Percentiles rank a stretch among this genome's conserved stretches.
Conservation (phyloP, 2,797 vertebrate genomes). For the Taeniopygia guttata region DNA sequence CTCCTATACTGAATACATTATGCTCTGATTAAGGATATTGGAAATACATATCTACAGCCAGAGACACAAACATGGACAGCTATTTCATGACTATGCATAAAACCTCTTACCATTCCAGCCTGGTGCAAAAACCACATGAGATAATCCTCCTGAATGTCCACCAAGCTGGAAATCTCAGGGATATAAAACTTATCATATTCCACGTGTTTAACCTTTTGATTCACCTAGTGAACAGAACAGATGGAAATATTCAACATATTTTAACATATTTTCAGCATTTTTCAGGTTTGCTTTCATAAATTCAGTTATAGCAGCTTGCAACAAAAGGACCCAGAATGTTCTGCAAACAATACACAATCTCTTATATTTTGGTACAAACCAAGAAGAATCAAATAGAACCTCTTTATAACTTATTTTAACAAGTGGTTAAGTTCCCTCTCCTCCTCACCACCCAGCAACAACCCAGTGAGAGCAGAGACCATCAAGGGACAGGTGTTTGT, state of each 20-base stretch:
- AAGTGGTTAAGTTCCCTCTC: not conserved
- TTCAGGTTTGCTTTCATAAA: not conserved
- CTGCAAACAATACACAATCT: not conserved
- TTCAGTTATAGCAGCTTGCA: not conserved
- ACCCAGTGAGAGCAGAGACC: not conserved
- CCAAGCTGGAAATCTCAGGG: slow-evolving; percentile 90
- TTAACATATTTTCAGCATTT: not conserved
- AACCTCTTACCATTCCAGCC: slow-evolving; percentile 88
- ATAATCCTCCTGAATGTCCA: slow-evolving; percentile 99
- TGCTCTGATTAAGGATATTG: not conserved
- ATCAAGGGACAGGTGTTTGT: not conserved
- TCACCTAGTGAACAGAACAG: slow-evolving; percentile 80
- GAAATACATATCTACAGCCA: not conserved
- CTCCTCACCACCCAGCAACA: not conserved
- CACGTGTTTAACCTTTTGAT: slow-evolving; percentile 89
- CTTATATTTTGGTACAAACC: not conserved
- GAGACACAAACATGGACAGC: not conserved
- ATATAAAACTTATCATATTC: slow-evolving; percentile 95
- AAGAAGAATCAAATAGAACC: not conserved
- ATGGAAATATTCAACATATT: not conserved
- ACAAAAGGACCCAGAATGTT: not conserved
- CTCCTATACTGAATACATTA: not conserved
- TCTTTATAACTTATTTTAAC: not conserved
- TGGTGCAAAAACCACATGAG: slow-evolving; percentile 97
- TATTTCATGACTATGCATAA: not conserved